Percentiles rank a stretch among this genome's conserved stretches.
phyloP scores from a whole-genome alignment of 1,140 invertebrate species.

The Caenorhabditis tropicalis region DNA sequence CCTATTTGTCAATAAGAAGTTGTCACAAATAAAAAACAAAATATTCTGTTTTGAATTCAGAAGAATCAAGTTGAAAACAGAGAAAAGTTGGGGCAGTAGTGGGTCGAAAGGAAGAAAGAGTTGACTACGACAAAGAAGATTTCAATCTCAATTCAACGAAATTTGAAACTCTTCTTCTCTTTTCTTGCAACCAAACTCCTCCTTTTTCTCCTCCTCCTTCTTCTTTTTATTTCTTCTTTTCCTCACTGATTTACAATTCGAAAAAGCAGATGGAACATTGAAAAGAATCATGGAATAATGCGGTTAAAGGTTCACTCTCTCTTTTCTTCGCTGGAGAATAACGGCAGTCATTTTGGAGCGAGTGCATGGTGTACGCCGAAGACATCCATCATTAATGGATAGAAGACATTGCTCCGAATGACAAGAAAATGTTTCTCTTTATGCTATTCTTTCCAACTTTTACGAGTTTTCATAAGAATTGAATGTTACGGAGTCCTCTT shows the following conservation, averaged over 20 bases:
- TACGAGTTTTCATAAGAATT: no score
- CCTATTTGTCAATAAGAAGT: background rate
- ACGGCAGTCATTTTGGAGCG: background rate
- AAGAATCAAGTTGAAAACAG: background rate
- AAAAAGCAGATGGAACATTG: background rate
- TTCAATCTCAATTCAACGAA: slow-evolving; percentile 34
- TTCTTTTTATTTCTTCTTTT: background rate
- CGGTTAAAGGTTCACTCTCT: no score
- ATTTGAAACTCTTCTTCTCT: slow-evolving; percentile 37
- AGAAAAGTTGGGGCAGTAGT: no score
- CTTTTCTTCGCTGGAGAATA: slow-evolving; percentile 12
- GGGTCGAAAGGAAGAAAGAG: background rate
- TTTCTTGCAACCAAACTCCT: background rate
- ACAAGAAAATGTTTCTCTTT: slow-evolving; percentile 2
- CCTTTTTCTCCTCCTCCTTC: background rate
- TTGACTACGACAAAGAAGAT: slow-evolving; percentile 36
- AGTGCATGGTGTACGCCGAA: background rate
- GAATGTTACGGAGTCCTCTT: no score
- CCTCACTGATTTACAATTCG: slow-evolving; percentile 36
- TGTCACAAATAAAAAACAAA: background rate
- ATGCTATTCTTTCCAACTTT: slow-evolving; percentile 11
- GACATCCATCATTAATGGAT: slow-evolving; percentile 43
- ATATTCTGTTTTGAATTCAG: background rate
- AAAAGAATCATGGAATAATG: slow-evolving; percentile 38
- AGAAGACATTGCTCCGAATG: background rate